phyloP scores from a whole-genome alignment of 2,888 invertebrate genomes.

The Biston betularia region DNA sequence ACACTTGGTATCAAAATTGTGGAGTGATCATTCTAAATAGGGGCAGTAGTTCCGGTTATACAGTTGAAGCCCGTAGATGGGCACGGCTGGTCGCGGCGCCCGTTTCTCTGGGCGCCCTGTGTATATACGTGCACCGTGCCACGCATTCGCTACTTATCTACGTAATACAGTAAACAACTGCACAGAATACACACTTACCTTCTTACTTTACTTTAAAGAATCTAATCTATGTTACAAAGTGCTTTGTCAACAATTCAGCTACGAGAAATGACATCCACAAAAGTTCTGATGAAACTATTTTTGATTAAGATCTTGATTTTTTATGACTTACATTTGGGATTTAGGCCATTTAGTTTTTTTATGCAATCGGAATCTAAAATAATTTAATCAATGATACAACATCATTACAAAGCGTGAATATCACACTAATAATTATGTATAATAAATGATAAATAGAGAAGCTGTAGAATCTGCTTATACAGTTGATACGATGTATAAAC shows the following conservation, averaged over 20 bases:
- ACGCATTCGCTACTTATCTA: conserved; percentile 21
- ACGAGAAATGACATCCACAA: neutral
- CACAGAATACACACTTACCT: conserved; percentile 2
- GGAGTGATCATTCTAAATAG: conserved; percentile 74
- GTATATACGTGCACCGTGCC: conserved; percentile 38
- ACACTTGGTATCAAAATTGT: conserved; percentile 65
- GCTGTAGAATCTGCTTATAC: too few species aligned
- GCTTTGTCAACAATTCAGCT: neutral
- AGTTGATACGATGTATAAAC: neutral
- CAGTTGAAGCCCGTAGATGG: conserved; percentile 82
- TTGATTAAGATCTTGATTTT: neutral
- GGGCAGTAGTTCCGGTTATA: conserved; percentile 77
- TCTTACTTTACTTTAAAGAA: too few species aligned
- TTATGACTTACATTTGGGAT: neutral
- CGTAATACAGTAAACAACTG: conserved; percentile 13
- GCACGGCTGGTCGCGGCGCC: conserved; percentile 67
- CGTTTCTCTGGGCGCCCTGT: conserved; percentile 64
- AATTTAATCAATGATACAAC: too few species aligned
- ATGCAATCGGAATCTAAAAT: too few species aligned
- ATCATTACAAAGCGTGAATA: too few species aligned
- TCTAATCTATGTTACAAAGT: too few species aligned
- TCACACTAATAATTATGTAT: too few species aligned
- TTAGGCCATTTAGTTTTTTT: too few species aligned
- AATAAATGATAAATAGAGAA: too few species aligned
- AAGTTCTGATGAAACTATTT: neutral